phyloP scores from a whole-genome alignment of 2,888 invertebrate genomes.

The Prenolepis imparis region DNA sequence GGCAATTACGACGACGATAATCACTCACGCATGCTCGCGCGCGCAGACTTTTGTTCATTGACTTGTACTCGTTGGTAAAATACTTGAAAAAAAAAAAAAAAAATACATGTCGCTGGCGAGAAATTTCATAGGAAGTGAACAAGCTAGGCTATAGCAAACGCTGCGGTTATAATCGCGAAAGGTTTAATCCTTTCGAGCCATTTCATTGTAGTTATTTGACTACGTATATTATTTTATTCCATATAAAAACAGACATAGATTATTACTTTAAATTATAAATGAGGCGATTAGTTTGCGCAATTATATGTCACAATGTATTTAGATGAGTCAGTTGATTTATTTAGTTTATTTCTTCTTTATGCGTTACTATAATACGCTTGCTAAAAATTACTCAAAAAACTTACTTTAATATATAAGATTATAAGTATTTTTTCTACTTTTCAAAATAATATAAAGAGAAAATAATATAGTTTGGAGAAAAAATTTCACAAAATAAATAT shows the following conservation, averaged over 20 bases:
- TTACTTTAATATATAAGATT: neutral
- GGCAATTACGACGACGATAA: conserved; percentile 58
- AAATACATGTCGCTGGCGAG: neutral
- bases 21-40: conserved; percentile 37
- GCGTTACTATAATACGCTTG: neutral
- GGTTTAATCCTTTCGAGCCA: neutral
- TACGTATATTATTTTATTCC: neutral
- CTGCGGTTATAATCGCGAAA: conserved; percentile 5
- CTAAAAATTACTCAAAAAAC: neutral
- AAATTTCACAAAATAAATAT: neutral
- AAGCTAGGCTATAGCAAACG: neutral
- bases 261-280: conserved; percentile 8
- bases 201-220: neutral
- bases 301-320: neutral
- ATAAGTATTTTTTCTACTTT: neutral
- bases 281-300: neutral
- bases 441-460: neutral
- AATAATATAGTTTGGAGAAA: neutral
- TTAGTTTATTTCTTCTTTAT: neutral
- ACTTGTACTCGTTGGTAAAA: conserved; percentile 5
- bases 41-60: conserved; percentile 27
- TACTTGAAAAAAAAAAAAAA: conserved; percentile 7
- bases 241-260: neutral
- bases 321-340: neutral
- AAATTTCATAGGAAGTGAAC: neutral